phyloP scores from a whole-genome alignment of 2,888 invertebrate genomes.

The Bimastos eiseni region DNA sequence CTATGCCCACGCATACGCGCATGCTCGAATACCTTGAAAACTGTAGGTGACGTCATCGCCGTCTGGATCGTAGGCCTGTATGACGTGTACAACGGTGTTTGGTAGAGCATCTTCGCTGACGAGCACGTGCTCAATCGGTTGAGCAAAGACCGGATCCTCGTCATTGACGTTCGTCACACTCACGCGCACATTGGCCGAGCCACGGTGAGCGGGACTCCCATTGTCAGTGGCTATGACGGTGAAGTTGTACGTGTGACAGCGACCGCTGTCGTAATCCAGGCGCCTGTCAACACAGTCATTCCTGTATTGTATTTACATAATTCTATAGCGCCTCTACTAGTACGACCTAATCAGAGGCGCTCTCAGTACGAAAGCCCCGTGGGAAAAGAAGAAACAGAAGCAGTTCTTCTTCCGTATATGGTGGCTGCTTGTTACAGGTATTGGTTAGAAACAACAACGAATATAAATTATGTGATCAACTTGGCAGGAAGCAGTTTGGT shows the following conservation, averaged over 20 bases:
- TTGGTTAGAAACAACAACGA: too few species aligned
- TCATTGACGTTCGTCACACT: constrained; percentile 98
- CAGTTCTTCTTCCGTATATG: too few species aligned
- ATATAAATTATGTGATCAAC: too few species aligned
- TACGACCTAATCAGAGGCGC: too few species aligned
- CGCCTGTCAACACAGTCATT: constrained; percentile 46
- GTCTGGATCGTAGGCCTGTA: constrained; percentile 94
- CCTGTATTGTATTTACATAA: too few species aligned
- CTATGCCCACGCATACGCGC: too few species aligned
- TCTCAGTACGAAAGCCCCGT: too few species aligned
- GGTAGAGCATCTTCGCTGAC: constrained; percentile 58
- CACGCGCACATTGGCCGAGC: constrained; percentile 88
- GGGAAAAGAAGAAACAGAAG: too few species aligned
- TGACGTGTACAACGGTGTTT: constrained; percentile 85
- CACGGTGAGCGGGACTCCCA: constrained; percentile 88
- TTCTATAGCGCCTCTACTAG: too few species aligned
- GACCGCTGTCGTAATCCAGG: constrained; percentile 56
- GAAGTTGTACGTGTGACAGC: constrained; percentile 75
- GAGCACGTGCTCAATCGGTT: constrained; percentile 44
- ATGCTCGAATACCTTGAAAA: constrained; percentile 67
- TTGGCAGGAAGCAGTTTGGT: too few species aligned
- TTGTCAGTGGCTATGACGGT: constrained; percentile 85
- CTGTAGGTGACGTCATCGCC: constrained; percentile 93
- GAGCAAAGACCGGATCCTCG: constrained; percentile 74
- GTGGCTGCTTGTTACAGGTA: too few species aligned